These are phyloP conservation scores for Nomada fabriciana DNA, from an alignment of 2,888 invertebrate genomes.

Conservation along the genomic window DNA sequence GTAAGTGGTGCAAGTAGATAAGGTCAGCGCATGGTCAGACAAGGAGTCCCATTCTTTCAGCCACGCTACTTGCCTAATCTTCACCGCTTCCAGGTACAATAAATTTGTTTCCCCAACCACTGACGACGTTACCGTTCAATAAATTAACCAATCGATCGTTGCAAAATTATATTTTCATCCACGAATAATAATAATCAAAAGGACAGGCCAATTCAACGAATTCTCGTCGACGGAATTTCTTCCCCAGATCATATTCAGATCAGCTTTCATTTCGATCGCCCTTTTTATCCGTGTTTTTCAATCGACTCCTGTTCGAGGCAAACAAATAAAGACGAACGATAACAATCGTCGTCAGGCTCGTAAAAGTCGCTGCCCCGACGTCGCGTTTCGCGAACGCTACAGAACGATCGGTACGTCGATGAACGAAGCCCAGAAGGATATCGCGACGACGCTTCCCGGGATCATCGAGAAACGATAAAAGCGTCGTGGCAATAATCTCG, in stretches of 20 bases:
- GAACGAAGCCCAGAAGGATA: conserved; percentile 29
- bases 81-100: too few relatives aligned
- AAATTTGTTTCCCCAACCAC: too few relatives aligned
- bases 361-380: conserved; percentile 28
- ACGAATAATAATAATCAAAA: too few relatives aligned
- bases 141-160: too few relatives aligned
- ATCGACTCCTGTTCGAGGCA: not conserved
- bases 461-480: conserved; percentile 51
- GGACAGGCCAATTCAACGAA: too few relatives aligned
- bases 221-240: too few relatives aligned
- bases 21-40: too few relatives aligned
- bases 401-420: conserved; percentile 9
- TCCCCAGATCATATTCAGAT: not conserved
- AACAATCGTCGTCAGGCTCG: conserved; percentile 29
- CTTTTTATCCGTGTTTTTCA: conserved; percentile 3
- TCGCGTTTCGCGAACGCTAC: conserved; percentile 12
- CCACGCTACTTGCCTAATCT: too few relatives aligned
- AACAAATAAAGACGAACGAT: conserved; percentile 13
- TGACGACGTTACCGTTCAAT: too few relatives aligned
- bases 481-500: conserved; percentile 26
- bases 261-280: not conserved
- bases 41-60: too few relatives aligned
- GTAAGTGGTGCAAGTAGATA: too few relatives aligned
- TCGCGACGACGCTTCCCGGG: conserved; percentile 20
- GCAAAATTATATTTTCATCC: too few relatives aligned